Evolutionary conservation across 1,140 invertebrate genomes (phyloP).

Genomic region (Pteromalus puparum): DNA sequence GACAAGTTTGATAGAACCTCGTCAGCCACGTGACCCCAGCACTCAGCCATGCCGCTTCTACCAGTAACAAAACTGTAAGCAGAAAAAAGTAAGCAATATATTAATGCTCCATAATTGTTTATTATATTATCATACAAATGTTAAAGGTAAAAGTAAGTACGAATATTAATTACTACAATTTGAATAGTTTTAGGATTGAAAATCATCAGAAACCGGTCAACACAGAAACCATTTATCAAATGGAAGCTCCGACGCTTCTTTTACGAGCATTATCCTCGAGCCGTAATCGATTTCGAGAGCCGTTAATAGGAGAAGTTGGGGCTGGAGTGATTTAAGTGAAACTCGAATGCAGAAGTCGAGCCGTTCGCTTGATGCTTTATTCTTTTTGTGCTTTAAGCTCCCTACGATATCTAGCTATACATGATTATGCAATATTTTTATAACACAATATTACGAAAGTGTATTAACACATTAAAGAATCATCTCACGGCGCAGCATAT

Average conservation of each 20-base stretch:
- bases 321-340: background rate
- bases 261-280: background rate
- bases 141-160: background rate
- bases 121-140: background rate
- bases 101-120: background rate
- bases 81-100: background rate
- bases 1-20: constrained; percentile 82
- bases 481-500: too few species aligned
- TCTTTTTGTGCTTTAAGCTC: too few species aligned
- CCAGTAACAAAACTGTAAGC: constrained; percentile 82
- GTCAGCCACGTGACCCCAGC: constrained; percentile 86
- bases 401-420: too few species aligned
- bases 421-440: too few species aligned
- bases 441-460: too few species aligned
- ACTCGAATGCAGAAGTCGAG: background rate
- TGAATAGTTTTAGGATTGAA: background rate
- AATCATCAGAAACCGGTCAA: background rate
- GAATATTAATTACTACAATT: background rate
- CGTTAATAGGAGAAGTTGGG: background rate
- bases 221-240: background rate
- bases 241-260: background rate
- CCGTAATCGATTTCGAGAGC: background rate
- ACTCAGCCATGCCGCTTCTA: constrained; percentile 86
- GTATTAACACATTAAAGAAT: too few species aligned
- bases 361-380: too few species aligned